These are phyloP conservation scores for Lysandra bellargus DNA, from an alignment of 2,888 invertebrate genomes.

Conservation along the genomic window DNA sequence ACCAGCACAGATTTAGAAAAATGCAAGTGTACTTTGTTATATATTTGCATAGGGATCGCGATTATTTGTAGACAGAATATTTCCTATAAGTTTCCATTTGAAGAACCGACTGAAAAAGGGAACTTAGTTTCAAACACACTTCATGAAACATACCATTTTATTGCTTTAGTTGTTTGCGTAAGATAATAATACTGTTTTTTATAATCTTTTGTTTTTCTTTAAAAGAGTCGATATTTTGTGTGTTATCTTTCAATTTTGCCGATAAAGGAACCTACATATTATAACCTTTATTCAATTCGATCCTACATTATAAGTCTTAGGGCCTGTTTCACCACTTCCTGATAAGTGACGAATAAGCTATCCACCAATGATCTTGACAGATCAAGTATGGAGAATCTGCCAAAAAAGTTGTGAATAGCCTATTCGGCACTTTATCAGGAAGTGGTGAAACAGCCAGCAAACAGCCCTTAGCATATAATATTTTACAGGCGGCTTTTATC, in stretches of 20 bases:
- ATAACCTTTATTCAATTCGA: not conserved
- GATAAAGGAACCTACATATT: not conserved
- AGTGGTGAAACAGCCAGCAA: no score
- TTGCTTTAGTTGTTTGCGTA: not conserved
- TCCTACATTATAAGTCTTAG: not conserved
- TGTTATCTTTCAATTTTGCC: not conserved
- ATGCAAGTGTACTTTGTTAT: not conserved
- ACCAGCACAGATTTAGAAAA: not conserved
- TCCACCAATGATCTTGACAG: no score
- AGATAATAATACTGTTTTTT: no score
- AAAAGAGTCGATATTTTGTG: no score
- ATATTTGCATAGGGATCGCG: not conserved
- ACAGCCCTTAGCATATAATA: not conserved
- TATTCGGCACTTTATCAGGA: no score
- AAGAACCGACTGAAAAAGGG: not conserved
- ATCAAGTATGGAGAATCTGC: no score
- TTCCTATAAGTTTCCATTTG: not conserved
- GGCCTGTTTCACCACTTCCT: no score
- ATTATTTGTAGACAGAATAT: slow-evolving; percentile 1
- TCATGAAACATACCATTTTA: not conserved
- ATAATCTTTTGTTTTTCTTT: no score
- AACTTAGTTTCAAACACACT: not conserved
- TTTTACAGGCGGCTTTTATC: not conserved
- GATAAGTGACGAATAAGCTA: no score
- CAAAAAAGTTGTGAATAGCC: no score